Evolutionary conservation across 2,888 invertebrate genomes (phyloP), one percentile per base, ranked within the genome.

Genomic region (Aphidius colemani): DNA sequence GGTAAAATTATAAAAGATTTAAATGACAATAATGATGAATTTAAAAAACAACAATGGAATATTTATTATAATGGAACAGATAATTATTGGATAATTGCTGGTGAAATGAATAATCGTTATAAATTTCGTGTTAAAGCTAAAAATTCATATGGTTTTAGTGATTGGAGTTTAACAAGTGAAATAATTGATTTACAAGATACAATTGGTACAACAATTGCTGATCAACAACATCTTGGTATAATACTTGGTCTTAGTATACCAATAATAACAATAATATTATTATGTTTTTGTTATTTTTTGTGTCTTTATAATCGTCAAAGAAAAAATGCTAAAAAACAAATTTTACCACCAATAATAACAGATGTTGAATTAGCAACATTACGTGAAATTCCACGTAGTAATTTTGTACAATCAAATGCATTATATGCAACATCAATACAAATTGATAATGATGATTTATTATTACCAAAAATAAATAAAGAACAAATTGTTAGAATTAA

Each of bases 321-420:
- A 11, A 84, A 85, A 49, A 87, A 88, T 68, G 89, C 90, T 65
- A 93, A 93, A 80, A 92, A 92, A 75, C 84, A 88, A 1, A 84
- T 86, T 56, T 69, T 85, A 1, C 85, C 86, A 13, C 87, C 87
- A 66, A 83, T 86, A 72, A 84, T 86, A 39, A 89, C 90, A 6
- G 94, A 95, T 75, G 88, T 92, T 0, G 96, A 97, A 78, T 84
- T 96, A 59, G 95, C 95, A 1, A 94, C 92, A 0, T 83, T 97
- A 61, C 86, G 95, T 64, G 93, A 95, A 76, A 86, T 96, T 30
- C 95, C 96, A 0, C 83, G 87, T 39, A 87, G 88, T 11, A 88
- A 88, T 71, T 91, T 93, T 67, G 88, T 94, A 56, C 93, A 95
- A 76, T 92, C 92, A 64, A 95, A 96, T 76, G 90, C 93, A 57